Base-by-base conservation (phyloP, 2,797 vertebrate genomes). In the Selene dorsalis region DNA sequence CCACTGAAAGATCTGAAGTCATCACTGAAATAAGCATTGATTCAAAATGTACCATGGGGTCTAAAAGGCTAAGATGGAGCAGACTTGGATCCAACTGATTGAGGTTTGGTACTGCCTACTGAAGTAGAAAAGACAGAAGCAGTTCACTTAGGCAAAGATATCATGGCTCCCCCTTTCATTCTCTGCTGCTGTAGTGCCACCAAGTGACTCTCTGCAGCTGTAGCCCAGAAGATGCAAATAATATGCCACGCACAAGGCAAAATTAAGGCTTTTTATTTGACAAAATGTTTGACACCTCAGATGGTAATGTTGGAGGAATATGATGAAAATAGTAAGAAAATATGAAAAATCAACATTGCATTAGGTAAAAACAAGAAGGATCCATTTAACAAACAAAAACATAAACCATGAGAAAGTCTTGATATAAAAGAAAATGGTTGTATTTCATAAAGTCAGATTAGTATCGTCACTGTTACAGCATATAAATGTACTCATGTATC, bases 131-230 rank as follows among this genome's bases (percentile, higher is more conserved):
- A 60, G 2, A 59, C 0, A 13, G 12, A 41, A 26, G 22, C 6
- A 11, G 24, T 10, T 61, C 10, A n/a, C 47, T 20, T 45, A 20
- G 24, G 50, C 17, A 45, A 16, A 30, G 24, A 55, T 4, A 20
- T 22, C 48, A 43, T 3, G 7, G 1, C 12, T 22, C 11, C 17
- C 48, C 7, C 0, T 4, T 2, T 10, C 7, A 32, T 30, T 73
- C 52, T 9, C 5, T 86, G 71, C 17, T 80, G 68, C 74, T 82
- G 2, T 86, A 70, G 87, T 93, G 83, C 90, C 89, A 70, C 77
- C 89, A 7, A 79, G 83, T 85, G 90, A 32, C 56, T 24, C 0
- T 32, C 8, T 73, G 41, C 38, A 8, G 71, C 26, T 73, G 14
- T 30, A 12, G 60, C 43, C 18, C 28, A 69, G 8, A 80, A 11